Evolutionary conservation across 1,140 invertebrate genomes (phyloP).

Genomic region (Drosophila biarmipes): DNA sequence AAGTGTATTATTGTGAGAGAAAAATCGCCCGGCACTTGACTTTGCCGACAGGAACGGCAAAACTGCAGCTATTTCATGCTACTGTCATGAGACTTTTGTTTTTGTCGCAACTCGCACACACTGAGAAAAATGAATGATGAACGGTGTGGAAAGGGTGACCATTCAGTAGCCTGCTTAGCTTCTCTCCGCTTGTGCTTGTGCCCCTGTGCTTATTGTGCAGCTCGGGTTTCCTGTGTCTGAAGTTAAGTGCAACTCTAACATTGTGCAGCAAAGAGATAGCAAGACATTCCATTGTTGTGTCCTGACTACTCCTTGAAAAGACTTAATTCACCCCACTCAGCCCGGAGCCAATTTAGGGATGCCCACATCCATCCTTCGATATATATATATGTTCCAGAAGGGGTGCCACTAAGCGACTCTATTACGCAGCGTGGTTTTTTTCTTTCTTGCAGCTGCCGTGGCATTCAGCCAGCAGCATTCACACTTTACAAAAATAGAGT

Average conservation of each 20-base stretch:
- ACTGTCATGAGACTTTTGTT: constrained; percentile 77
- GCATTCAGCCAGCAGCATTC: constrained; percentile 76
- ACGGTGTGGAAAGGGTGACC: constrained; percentile 14
- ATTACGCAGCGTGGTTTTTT: constrained; percentile 60
- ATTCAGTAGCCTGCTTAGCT: constrained; percentile 52
- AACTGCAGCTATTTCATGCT: constrained; percentile 75
- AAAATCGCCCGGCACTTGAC: constrained; percentile 78
- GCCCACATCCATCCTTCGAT: constrained; percentile 1
- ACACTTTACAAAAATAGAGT: constrained; percentile 28
- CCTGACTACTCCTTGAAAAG: constrained; percentile 69
- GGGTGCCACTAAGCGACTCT: constrained; percentile 70
- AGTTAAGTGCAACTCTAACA: constrained; percentile 83
- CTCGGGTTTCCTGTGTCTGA: constrained; percentile 73
- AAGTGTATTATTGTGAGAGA: constrained; percentile 81
- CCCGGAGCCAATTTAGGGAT: constrained; percentile 28
- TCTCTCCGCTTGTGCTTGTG: constrained; percentile 65
- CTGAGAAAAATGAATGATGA: constrained; percentile 3
- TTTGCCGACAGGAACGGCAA: constrained; percentile 51
- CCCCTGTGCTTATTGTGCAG: constrained; percentile 73
- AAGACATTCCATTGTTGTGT: constrained; percentile 74
- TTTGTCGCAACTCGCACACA: constrained; percentile 59
- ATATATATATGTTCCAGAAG: constrained; percentile 2
- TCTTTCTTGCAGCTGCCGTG: constrained; percentile 35
- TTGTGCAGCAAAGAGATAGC: constrained; percentile 71
- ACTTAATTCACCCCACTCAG: constrained; percentile 70